phyloP scores from a whole-genome alignment of 2,888 invertebrate genomes.

The Cenopis cana region DNA sequence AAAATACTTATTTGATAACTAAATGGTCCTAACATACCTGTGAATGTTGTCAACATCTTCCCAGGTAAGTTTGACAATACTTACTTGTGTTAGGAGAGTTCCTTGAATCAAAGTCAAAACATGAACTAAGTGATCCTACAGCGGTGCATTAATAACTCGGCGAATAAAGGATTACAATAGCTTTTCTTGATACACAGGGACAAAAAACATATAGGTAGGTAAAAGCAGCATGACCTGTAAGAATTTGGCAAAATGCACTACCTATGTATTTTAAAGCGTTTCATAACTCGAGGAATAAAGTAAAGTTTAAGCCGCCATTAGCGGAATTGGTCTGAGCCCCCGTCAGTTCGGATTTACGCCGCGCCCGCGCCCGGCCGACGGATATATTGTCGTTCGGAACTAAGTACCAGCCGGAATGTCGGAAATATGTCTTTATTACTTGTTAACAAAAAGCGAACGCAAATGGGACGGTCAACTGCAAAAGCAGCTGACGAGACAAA shows the following conservation, averaged over 20 bases:
- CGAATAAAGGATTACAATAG: too few relatives aligned
- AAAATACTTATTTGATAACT: not conserved
- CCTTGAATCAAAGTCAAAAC: too few relatives aligned
- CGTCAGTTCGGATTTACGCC: constrained; percentile 69
- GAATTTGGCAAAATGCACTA: constrained; percentile 38
- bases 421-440: constrained; percentile 41
- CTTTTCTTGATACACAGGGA: too few relatives aligned
- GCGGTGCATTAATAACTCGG: too few relatives aligned
- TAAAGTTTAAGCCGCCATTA: constrained; percentile 75
- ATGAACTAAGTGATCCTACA: too few relatives aligned
- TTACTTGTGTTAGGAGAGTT: too few relatives aligned
- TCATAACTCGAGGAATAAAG: constrained; percentile 60
- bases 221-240: constrained; percentile 10
- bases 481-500: too few relatives aligned
- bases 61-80: not conserved
- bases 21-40: not conserved
- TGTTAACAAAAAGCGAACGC: constrained; percentile 28
- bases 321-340: constrained; percentile 69
- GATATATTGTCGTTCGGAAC: constrained; percentile 45
- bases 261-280: constrained; percentile 54
- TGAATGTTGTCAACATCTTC: not conserved
- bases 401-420: constrained; percentile 36
- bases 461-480: constrained; percentile 7
- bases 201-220: too few relatives aligned
- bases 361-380: constrained; percentile 31